Evolutionary conservation across 1,140 invertebrate species (phyloP).

Genomic region (Paracyclopina nana): DNA sequence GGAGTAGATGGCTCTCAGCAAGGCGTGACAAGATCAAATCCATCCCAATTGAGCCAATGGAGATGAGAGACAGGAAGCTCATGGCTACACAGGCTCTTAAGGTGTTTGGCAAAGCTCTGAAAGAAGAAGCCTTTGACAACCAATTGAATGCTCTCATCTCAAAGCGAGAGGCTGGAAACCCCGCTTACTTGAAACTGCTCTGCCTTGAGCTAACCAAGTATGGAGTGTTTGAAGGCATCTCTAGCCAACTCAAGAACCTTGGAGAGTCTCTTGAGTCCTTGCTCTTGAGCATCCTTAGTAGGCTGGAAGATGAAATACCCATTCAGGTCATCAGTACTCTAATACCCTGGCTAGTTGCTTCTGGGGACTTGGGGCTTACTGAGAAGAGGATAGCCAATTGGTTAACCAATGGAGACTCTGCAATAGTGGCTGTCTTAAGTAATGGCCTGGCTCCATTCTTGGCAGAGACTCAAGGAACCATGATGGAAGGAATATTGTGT

Average conservation of each 20-base stretch:
- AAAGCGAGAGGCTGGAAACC: background rate
- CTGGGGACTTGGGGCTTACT: background rate
- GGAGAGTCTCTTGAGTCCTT: background rate
- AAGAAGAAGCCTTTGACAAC: conserved; percentile 1
- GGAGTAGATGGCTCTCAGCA: background rate
- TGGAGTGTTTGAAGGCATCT: background rate
- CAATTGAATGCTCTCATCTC: background rate
- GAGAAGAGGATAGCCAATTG: too few species aligned
- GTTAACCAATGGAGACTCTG: too few species aligned
- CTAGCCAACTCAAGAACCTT: background rate
- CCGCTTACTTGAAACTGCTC: background rate
- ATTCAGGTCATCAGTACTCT: background rate
- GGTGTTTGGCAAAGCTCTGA: background rate
- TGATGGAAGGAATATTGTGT: too few species aligned
- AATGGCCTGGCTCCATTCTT: too few species aligned
- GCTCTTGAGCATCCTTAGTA: background rate
- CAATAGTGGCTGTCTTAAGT: too few species aligned
- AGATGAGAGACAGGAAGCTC: background rate
- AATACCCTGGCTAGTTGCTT: background rate
- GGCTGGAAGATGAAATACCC: background rate
- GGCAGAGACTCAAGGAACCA: too few species aligned
- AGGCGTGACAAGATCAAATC: background rate
- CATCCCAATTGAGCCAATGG: background rate
- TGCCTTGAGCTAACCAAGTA: background rate
- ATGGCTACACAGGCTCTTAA: background rate